Evolutionary conservation across 2,113 vertebrate genomes (phyloP).

Genomic region (Colaptes auratus): DNA sequence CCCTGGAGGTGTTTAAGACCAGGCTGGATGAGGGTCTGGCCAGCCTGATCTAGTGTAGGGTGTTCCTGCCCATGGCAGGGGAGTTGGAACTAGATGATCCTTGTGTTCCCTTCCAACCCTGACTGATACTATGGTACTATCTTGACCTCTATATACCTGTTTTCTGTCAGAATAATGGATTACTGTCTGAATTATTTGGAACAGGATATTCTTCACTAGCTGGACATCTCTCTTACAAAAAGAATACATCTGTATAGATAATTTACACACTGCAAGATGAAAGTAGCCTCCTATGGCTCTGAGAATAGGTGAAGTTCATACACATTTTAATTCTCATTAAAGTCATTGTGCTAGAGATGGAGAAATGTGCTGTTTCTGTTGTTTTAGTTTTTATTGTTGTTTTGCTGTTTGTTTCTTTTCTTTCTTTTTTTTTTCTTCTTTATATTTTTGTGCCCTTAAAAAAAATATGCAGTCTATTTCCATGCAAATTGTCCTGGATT

Average conservation of each 20-base stretch:
- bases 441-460: conserved; percentile 36
- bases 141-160: neutral
- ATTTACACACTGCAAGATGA: conserved; percentile 6
- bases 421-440: neutral
- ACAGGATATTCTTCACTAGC: neutral
- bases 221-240: conserved; percentile 1
- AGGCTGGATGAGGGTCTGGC: no score
- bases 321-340: conserved; percentile 43
- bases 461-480: conserved; percentile 63
- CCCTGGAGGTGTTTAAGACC: no score
- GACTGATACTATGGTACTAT: no score
- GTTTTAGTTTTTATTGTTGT: neutral
- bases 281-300: neutral
- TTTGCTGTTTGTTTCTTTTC: neutral
- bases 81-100: no score
- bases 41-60: no score
- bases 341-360: conserved; percentile 13
- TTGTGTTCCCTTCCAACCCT: no score
- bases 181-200: neutral
- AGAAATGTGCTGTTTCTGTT: neutral
- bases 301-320: conserved; percentile 12
- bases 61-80: no score
- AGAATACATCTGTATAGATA: neutral
- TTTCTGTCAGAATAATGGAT: conserved; percentile 15
- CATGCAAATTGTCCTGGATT: conserved; percentile 74